These are phyloP conservation scores for Portevinia maculata DNA, from an alignment of 2,888 invertebrate genomes.

Conservation along the genomic window DNA sequence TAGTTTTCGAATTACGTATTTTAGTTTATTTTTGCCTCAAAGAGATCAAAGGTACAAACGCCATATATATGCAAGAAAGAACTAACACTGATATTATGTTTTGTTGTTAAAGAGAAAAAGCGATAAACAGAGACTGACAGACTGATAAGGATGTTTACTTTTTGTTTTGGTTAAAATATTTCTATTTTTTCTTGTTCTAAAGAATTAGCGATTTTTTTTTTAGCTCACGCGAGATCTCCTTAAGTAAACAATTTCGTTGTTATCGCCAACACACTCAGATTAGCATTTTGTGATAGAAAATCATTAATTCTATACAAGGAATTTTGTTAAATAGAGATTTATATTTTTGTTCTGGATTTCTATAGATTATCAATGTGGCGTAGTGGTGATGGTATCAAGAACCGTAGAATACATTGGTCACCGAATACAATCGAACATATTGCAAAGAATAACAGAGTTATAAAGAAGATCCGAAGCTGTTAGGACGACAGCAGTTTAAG, in stretches of 20 bases:
- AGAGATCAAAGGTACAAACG: constrained; percentile 23
- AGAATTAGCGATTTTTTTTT: constrained; percentile 25
- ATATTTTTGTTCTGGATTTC: constrained; percentile 11
- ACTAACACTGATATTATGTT: constrained; percentile 8
- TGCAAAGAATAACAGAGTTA: constrained; percentile 11
- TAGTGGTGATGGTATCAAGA: constrained; percentile 2
- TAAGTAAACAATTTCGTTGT: constrained; percentile 62
- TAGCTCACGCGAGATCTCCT: constrained; percentile 56
- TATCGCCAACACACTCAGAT: constrained; percentile 59
- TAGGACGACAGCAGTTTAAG: constrained; percentile 56
- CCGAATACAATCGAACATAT: constrained; percentile 31
- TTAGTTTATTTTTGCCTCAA: constrained; percentile 36
- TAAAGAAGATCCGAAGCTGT: constrained; percentile 6
- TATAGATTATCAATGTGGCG: constrained; percentile 23
- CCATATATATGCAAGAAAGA: constrained; percentile 11
- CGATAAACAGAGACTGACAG: neutral
- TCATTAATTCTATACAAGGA: constrained; percentile 15
- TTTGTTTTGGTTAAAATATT: constrained; percentile 1
- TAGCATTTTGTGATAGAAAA: constrained; percentile 35
- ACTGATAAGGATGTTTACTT: constrained; percentile 40
- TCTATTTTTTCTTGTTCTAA: constrained; percentile 30
- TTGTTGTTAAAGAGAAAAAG: neutral
- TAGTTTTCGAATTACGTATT: constrained; percentile 28
- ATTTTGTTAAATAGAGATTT: constrained; percentile 34
- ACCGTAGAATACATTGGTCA: constrained; percentile 17